Evolutionary conservation across 2,888 invertebrate species (phyloP).

Genomic region (Amphipyra tragopoginis): DNA sequence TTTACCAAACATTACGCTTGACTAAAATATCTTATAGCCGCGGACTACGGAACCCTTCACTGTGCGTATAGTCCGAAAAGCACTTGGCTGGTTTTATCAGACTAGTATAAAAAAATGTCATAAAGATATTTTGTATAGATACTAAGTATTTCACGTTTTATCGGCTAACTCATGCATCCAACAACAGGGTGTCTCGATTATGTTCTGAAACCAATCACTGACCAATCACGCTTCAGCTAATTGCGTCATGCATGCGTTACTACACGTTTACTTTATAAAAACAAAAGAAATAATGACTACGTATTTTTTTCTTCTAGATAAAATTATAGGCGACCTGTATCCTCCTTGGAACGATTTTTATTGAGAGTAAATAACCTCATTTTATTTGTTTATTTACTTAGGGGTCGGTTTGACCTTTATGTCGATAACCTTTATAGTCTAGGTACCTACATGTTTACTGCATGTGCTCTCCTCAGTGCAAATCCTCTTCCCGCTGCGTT

Average conservation of each 20-base stretch:
- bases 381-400: slow-evolving; percentile 57
- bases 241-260: slow-evolving; percentile 22
- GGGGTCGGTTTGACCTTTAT: slow-evolving; percentile 51
- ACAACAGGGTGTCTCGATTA: neutral
- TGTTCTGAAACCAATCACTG: slow-evolving; percentile 4
- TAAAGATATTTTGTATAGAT: slow-evolving; percentile 1
- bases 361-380: slow-evolving; percentile 65
- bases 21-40: too few relatives aligned
- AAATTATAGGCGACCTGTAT: slow-evolving; percentile 46
- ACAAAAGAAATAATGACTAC: slow-evolving; percentile 13
- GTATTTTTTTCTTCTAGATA: slow-evolving; percentile 35
- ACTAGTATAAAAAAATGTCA: neutral
- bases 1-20: too few relatives aligned
- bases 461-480: slow-evolving; percentile 60
- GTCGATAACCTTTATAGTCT: slow-evolving; percentile 45
- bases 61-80: too few relatives aligned
- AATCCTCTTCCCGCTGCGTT: slow-evolving; percentile 48
- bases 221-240: slow-evolving; percentile 4
- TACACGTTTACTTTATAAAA: slow-evolving; percentile 1
- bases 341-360: slow-evolving; percentile 55
- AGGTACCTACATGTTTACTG: slow-evolving; percentile 13
- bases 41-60: too few relatives aligned
- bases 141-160: neutral
- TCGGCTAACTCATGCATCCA: neutral
- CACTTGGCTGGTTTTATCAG: too few relatives aligned